phyloP scores from a whole-genome alignment of 30 jellyfish, hydroid and myxozoan species.

The Aurelia coerulea region DNA sequence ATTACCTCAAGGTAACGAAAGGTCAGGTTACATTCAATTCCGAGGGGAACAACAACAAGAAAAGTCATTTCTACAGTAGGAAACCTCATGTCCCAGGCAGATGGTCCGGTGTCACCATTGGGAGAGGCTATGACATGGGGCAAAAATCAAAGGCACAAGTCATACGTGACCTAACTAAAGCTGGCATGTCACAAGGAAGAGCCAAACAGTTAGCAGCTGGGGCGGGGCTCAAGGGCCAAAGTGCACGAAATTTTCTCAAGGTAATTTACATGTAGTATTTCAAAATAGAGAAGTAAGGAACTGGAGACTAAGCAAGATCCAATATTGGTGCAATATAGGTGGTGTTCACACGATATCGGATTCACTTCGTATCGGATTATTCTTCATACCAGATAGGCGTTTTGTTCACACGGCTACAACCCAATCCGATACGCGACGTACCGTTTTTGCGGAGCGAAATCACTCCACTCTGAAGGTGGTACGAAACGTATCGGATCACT shows the following conservation, averaged over 20 bases:
- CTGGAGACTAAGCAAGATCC: too few species aligned
- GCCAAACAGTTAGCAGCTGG: slow-evolving; percentile 60
- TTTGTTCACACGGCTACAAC: too few species aligned
- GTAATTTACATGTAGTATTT: slow-evolving; percentile 12
- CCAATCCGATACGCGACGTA: too few species aligned
- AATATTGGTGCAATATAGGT: too few species aligned
- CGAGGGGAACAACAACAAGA: slow-evolving; percentile 69
- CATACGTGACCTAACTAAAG: slow-evolving; percentile 41
- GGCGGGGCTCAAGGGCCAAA: slow-evolving; percentile 40
- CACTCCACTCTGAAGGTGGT: too few species aligned
- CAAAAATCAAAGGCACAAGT: slow-evolving; percentile 44
- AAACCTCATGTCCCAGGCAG: slow-evolving; percentile 67
- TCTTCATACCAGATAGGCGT: too few species aligned
- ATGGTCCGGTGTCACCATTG: slow-evolving; percentile 76
- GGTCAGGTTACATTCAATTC: slow-evolving; percentile 76
- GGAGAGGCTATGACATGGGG: slow-evolving; percentile 79
- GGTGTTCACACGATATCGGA: too few species aligned
- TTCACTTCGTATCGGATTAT: too few species aligned
- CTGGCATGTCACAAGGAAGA: slow-evolving; percentile 28
- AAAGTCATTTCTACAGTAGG: slow-evolving; percentile 60
- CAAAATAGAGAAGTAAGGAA: not conserved
- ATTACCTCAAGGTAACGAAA: slow-evolving; percentile 54
- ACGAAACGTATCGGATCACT: too few species aligned
- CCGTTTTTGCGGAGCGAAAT: too few species aligned
- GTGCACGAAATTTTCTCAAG: slow-evolving; percentile 51